phyloP scores from a whole-genome alignment of 53 echinoderm and acorn worm species.

The Actinopyga echinites region DNA sequence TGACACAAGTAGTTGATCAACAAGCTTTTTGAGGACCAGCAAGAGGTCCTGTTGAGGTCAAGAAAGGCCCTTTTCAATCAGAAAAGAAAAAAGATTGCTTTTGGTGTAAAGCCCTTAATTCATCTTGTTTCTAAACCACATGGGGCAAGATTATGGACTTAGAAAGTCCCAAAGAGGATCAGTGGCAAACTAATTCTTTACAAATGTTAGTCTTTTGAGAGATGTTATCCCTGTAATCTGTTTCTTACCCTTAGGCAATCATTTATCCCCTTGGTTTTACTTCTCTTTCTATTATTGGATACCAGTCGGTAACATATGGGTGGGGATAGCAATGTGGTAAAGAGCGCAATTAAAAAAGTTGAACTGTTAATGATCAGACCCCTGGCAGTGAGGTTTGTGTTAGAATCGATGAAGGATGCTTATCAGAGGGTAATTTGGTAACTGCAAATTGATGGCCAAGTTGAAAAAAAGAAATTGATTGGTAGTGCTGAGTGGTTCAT shows the following conservation, averaged over 20 bases:
- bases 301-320: too few relatives aligned
- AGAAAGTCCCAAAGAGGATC: too few relatives aligned
- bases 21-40: background rate
- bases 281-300: too few relatives aligned
- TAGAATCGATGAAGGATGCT: background rate
- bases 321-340: too few relatives aligned
- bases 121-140: background rate
- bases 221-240: constrained; percentile 5
- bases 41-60: background rate
- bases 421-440: background rate
- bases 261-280: background rate
- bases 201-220: constrained; percentile 6
- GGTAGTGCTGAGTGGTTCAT: background rate
- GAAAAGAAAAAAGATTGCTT: background rate
- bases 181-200: background rate
- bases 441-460: background rate
- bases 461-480: background rate
- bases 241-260: background rate
- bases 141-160: too few relatives aligned
- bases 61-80: background rate
- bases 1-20: constrained; percentile 4
- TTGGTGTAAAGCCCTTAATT: constrained; percentile 1
- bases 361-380: background rate
- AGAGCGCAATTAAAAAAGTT: background rate
- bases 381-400: background rate